Percentiles rank a stretch among this genome's conserved stretches.
phyloP scores from a whole-genome alignment of 35 echinoderm and acorn worm genomes.

The Acanthaster planci region DNA sequence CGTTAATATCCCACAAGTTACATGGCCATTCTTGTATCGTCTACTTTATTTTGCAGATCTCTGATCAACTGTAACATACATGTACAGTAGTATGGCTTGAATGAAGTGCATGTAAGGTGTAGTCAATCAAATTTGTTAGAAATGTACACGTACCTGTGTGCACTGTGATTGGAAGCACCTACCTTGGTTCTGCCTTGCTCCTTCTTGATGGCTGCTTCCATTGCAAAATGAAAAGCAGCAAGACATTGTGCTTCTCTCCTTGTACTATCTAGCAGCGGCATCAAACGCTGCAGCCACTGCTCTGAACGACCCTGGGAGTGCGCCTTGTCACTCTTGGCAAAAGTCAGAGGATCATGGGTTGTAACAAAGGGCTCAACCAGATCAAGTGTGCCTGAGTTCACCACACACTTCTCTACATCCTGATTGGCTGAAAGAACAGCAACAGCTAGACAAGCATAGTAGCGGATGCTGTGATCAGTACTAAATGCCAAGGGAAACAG shows the following conservation, averaged over 20 bases:
- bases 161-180: background rate
- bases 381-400: constrained; percentile 90
- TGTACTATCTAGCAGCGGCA: constrained; percentile 81
- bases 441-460: constrained; percentile 92
- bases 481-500: constrained; percentile 92
- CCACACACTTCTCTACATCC: constrained; percentile 83
- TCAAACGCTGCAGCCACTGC: constrained; percentile 75
- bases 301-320: constrained; percentile 87
- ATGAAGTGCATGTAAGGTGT: no score
- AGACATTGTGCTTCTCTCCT: constrained; percentile 89
- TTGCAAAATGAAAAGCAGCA: constrained; percentile 97
- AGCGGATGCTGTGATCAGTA: constrained; percentile 89
- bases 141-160: no score
- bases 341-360: constrained; percentile 84
- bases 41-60: no score
- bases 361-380: constrained; percentile 92
- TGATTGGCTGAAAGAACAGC: constrained; percentile 87
- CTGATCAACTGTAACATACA: no score
- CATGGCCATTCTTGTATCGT: no score
- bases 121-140: no score
- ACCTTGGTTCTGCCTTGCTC: constrained; percentile 91
- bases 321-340: constrained; percentile 96
- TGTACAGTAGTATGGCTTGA: no score
- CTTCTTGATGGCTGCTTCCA: constrained; percentile 96
- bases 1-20: no score